Evolutionary conservation across 2,888 invertebrate genomes (phyloP).

Genomic region (Stictocephala bisonia): DNA sequence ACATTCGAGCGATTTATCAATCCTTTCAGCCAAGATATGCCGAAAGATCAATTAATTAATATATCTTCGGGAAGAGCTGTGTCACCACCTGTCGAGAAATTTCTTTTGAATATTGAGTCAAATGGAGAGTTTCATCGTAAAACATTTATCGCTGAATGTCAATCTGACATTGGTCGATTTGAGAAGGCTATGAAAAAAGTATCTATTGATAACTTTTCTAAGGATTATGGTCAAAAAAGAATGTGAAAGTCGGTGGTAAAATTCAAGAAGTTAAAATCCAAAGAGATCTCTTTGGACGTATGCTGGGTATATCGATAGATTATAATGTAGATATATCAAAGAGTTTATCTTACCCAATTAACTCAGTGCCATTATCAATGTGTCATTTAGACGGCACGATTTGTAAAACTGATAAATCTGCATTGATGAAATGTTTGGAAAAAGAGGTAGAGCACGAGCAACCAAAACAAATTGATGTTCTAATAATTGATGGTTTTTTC

Average conservation of each 20-base stretch:
- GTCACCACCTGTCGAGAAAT: conserved; percentile 59
- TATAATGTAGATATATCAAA: neutral
- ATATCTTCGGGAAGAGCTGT: conserved; percentile 62
- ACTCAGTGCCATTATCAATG: too few species aligned
- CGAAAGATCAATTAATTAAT: conserved; percentile 57
- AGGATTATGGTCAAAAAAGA: neutral
- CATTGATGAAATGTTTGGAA: neutral
- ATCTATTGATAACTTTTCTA: neutral
- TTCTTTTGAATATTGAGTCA: conserved; percentile 57
- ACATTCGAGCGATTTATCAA: conserved; percentile 54
- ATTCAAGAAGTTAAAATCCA: neutral
- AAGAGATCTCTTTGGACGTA: too few species aligned
- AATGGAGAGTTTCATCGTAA: neutral
- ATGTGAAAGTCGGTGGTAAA: neutral
- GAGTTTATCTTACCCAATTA: too few species aligned
- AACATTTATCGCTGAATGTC: neutral
- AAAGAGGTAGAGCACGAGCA: conserved; percentile 36
- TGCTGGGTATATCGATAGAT: neutral
- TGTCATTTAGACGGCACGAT: neutral
- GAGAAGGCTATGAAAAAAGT: too few species aligned
- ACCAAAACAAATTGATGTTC: conserved; percentile 54
- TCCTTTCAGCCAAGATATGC: conserved; percentile 56
- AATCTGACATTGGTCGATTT: neutral
- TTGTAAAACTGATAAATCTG: neutral
- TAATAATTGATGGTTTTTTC: conserved; percentile 62